These are phyloP conservation scores for Galaxea fascicularis DNA, from an alignment of 92 coral and sea anemone species.

Conservation along the genomic window DNA sequence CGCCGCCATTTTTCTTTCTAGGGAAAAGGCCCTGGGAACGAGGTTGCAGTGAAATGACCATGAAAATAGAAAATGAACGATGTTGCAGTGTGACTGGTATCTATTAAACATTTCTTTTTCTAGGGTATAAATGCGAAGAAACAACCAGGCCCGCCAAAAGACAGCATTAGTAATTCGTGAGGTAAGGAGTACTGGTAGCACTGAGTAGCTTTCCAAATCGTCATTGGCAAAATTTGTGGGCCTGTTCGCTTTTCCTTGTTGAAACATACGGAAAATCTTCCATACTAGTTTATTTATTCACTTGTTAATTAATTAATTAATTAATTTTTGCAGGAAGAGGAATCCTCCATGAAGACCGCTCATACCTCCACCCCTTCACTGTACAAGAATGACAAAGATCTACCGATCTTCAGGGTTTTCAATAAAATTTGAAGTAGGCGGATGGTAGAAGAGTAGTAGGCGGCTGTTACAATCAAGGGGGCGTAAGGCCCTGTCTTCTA, in stretches of 20 bases:
- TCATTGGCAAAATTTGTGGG: constrained; percentile 9
- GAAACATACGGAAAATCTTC: background rate
- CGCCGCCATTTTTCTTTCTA: too few relatives aligned
- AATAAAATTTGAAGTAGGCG: too few relatives aligned
- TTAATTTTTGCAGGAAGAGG: background rate
- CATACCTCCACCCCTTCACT: constrained; percentile 18
- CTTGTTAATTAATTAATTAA: background rate
- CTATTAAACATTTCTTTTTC: background rate
- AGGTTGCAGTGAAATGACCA: constrained; percentile 1
- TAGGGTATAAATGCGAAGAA: background rate
- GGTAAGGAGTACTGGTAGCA: constrained; percentile 2
- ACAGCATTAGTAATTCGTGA: background rate
- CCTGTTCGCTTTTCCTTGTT: background rate
- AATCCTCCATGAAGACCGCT: background rate
- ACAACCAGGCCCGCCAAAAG: constrained; percentile 4
- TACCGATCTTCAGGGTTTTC: too few relatives aligned
- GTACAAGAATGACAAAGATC: constrained; percentile 19
- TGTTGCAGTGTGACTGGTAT: background rate
- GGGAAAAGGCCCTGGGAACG: too few relatives aligned
- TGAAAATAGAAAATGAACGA: background rate
- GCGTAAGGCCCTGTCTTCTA: too few relatives aligned
- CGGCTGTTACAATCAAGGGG: too few relatives aligned
- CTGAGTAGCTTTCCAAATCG: background rate
- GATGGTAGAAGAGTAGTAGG: too few relatives aligned
- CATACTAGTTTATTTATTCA: background rate